These are phyloP conservation scores for Lepas anatifera DNA, from an alignment of 2,888 invertebrate species.

Conservation along the genomic window DNA sequence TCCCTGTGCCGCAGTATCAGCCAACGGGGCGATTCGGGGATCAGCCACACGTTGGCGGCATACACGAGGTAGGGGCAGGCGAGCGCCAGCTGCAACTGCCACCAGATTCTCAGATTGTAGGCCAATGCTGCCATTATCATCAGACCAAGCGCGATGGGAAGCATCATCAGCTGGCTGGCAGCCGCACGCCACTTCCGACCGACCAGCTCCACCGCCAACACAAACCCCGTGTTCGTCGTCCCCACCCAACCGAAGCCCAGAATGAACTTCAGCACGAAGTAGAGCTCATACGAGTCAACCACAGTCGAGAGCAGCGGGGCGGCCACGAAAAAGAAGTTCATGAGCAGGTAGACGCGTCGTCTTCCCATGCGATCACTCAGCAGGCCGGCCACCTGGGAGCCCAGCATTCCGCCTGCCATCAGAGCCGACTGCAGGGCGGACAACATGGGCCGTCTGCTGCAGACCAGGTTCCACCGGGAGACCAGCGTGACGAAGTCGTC, in stretches of 20 bases:
- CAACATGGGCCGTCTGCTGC: conserved; percentile 18
- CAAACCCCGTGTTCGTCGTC: conserved; percentile 18
- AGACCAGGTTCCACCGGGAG: conserved; percentile 24
- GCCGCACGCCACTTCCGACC: conserved; percentile 46
- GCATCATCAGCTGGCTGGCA: conserved; percentile 50
- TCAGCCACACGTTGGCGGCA: conserved; percentile 42
- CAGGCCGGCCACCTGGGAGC: conserved; percentile 23
- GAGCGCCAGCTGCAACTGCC: conserved; percentile 50
- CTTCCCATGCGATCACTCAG: conserved; percentile 25
- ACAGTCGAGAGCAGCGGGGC: conserved; percentile 24
- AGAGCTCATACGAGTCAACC: conserved; percentile 22
- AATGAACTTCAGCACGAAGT: conserved; percentile 24
- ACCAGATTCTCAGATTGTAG: conserved; percentile 53
- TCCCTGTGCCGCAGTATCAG: conserved; percentile 52
- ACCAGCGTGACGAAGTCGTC: too few relatives aligned
- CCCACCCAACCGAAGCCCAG: conserved; percentile 17
- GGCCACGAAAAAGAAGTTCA: conserved; percentile 23
- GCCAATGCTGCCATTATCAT: conserved; percentile 49
- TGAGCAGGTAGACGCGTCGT: conserved; percentile 23
- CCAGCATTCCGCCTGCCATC: conserved; percentile 24
- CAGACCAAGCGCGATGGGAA: conserved; percentile 58
- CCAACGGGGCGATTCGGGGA: conserved; percentile 72
- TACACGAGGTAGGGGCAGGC: conserved; percentile 50
- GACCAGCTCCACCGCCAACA: conserved; percentile 42
- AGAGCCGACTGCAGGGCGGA: conserved; percentile 21